phyloP scores from a whole-genome alignment of 2,888 invertebrate genomes.

The Lycaena phlaeas region DNA sequence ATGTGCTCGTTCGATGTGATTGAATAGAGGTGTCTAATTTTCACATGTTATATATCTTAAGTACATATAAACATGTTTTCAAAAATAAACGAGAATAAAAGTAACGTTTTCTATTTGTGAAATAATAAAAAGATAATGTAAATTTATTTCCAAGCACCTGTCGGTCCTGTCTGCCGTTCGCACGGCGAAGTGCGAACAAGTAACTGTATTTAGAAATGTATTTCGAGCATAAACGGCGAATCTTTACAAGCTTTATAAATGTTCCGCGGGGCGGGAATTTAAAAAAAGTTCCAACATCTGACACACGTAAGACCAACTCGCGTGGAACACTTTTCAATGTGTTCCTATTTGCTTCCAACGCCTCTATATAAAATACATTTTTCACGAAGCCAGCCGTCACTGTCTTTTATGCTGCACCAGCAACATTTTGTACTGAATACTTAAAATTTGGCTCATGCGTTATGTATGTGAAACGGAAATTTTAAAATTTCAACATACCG shows the following conservation, averaged over 20 bases:
- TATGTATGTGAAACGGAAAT: slow-evolving; percentile 3
- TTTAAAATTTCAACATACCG: slow-evolving; percentile 2
- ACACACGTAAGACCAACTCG: slow-evolving; percentile 27
- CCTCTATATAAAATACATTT: slow-evolving; percentile 39
- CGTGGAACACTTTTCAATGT: slow-evolving; percentile 24
- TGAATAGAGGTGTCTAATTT: too few species aligned
- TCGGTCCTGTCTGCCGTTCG: slow-evolving; percentile 6
- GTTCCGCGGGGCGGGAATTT: slow-evolving; percentile 23
- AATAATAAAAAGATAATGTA: slow-evolving; percentile 3
- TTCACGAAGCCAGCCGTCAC: slow-evolving; percentile 41
- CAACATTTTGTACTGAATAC: slow-evolving; percentile 20
- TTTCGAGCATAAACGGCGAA: slow-evolving; percentile 9
- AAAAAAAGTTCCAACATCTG: slow-evolving; percentile 27
- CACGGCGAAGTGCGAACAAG: slow-evolving; percentile 6
- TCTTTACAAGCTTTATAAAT: slow-evolving; percentile 23
- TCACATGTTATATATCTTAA: too few species aligned
- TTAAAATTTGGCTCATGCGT: slow-evolving; percentile 14
- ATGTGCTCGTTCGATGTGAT: too few species aligned
- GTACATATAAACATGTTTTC: too few species aligned
- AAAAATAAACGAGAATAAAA: too few species aligned
- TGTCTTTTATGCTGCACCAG: slow-evolving; percentile 24
- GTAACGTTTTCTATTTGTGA: too few species aligned
- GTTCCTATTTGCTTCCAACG: slow-evolving; percentile 25
- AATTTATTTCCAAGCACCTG: slow-evolving; percentile 4
- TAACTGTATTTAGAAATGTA: slow-evolving; percentile 11